Evolutionary conservation across 2,113 vertebrate genomes (phyloP).

Genomic region (Bos indicus): DNA sequence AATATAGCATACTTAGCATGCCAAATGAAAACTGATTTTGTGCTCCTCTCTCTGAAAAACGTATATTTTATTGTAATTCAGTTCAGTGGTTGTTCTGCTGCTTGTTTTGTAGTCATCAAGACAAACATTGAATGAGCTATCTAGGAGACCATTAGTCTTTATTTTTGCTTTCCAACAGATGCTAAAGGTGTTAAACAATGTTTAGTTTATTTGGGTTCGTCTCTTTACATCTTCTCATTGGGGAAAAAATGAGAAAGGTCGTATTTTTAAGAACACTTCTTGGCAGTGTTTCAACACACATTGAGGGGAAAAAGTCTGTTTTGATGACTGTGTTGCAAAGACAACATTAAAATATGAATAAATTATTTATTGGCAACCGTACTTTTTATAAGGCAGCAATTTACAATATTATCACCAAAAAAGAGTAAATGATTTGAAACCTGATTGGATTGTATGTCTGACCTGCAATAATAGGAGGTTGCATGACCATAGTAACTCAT

Average conservation of each 20-base stretch:
- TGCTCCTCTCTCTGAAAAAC: conserved; percentile 74
- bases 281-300: conserved; percentile 68
- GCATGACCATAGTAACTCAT: not conserved
- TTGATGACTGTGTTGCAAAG: conserved; percentile 65
- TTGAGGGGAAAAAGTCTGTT: conserved; percentile 61
- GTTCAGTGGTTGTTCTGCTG: conserved; percentile 67
- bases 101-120: conserved; percentile 77
- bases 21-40: conserved; percentile 81
- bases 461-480: not conserved
- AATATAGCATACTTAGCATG: conserved; percentile 80
- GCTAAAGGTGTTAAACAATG: conserved; percentile 77
- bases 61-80: conserved; percentile 78
- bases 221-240: conserved; percentile 66
- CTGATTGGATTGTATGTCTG: not conserved
- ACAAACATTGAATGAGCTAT: conserved; percentile 76
- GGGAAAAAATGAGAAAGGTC: conserved; percentile 61
- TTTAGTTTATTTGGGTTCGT: conserved; percentile 71
- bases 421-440: conserved; percentile 49
- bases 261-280: conserved; percentile 68
- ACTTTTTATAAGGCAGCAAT: conserved; percentile 69
- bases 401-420: conserved; percentile 51
- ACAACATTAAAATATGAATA: conserved; percentile 74
- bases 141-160: conserved; percentile 76
- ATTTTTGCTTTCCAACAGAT: conserved; percentile 75
- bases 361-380: conserved; percentile 74